Base-by-base conservation (phyloP, 2,797 vertebrate species). In the Cynopterus sphinx region DNA sequence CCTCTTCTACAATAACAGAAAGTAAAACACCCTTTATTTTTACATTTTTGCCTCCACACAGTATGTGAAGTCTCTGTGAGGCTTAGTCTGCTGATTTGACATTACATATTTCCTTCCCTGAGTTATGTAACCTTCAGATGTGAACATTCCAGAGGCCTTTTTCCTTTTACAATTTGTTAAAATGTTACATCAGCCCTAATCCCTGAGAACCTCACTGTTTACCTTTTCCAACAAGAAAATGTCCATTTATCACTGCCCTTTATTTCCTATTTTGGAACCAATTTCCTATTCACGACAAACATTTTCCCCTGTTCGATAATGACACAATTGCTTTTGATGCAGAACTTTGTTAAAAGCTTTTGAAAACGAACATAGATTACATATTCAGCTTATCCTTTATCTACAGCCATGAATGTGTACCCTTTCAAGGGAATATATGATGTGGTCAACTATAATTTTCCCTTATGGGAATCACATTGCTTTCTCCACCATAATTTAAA, bases 181-280 rank as follows among this genome's bases (percentile, higher is more conserved):
- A 91, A 22, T 53, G 24, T 71, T 70, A 0, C 39, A 71, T 77
- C 70, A 91, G 41, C 41, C 13, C 67, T 28, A 49, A 55, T 83
- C 53, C 65, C 94, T 91, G 65, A 89, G 84, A 94, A 93, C 24
- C 53, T 77, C 28, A 55, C 53, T 84, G 46, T 65, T 95, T 75
- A 65, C 43, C n/a, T 91, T 86, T 96, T 49, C 90, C 90, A 96
- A 61, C 24, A 92, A 91, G 43, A 94, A 95, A 92, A 82, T 87
- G 28, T 79, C 49, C 74, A 43, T 71, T 83, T 93, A 86, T 94
- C 68, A 86, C 63, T 57, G 31, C 2, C 11, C 51, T 65, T 88
- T 95, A 87, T 79, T 94, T 93, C 57, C 73, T 75, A 46, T 70
- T 82, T 96, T 61, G n/a, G 36, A 88, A 73, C 31, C 73, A 86